Evolutionary conservation across 2,888 invertebrate species (phyloP), one percentile per base, ranked within the genome.

Genomic region (Mesodorylaimus sp.): DNA sequence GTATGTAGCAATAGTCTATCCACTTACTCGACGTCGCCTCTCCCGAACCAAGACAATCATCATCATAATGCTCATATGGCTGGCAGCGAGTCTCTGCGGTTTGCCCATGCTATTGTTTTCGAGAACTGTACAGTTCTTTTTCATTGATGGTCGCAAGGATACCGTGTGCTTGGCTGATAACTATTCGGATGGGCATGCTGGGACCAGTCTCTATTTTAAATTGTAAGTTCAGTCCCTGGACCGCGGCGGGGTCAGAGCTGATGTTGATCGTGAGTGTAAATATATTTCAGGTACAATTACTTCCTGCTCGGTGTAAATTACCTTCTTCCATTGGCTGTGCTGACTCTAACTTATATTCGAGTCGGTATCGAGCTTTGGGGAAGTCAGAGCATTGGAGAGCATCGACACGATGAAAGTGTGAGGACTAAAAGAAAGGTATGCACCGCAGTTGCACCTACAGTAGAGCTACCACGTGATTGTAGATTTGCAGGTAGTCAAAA

Each of bases 351-450:
- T 64, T 88, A 88, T 66, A 76, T 80, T 1, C 54, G 64, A 21
- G 86, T 88, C 79, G 84, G 84, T 0, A 73, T 76, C 48, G 83
- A 83, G 48, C 72, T 85, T 1, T 84, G 85, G 86, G 84, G 85
- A 1, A 82, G 83, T 10, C 73, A 79, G 48, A 80, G 83, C 0
- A 87, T 87, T 44, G 87, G 87, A 0, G 87, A 87, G 66, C 76
- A 81, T 47, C 84, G 82, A 26, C 86, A 87, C 66, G 75, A 77
- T 42, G 83, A 85, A 61, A 78, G 83, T 0, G 81, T 86, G 67
- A 76, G 77, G 58, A 82, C 84, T 0, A 88, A 88, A 69, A 73
- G 82, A 65, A 83, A 81, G 78, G 83, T 83, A 68, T 61, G 41
- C n/a, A n/a, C n/a, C n/a, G n/a, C n/a, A n/a, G n/a, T n/a, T n/a